These are phyloP conservation scores for Heliconius eleuchia DNA, from an alignment of 1,140 invertebrate genomes.

Conservation along the genomic window DNA sequence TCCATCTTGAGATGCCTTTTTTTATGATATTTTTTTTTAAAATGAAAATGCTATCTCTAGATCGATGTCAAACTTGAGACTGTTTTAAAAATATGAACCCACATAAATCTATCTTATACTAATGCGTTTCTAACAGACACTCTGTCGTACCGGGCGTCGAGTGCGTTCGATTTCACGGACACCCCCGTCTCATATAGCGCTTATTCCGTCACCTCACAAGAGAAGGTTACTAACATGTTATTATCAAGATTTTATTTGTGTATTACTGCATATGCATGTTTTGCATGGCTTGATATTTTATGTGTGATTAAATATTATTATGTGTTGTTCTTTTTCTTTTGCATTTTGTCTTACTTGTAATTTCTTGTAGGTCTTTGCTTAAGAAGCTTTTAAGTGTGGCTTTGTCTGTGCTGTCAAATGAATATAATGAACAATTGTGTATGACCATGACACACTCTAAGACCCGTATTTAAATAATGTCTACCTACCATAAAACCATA, in stretches of 20 bases:
- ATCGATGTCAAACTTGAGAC: too few species aligned
- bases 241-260: background rate
- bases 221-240: slow-evolving; percentile 73
- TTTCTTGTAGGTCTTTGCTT: background rate
- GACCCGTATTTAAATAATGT: too few species aligned
- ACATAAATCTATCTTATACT: background rate
- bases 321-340: background rate
- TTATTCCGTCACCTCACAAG: slow-evolving; percentile 73
- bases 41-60: too few species aligned
- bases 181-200: slow-evolving; percentile 73
- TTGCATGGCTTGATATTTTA: slow-evolving; percentile 5
- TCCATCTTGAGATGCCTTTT: too few species aligned
- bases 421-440: too few species aligned
- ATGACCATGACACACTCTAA: too few species aligned
- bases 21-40: too few species aligned
- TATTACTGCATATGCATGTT: background rate
- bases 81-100: too few species aligned
- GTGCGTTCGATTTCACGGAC: slow-evolving; percentile 77
- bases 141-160: slow-evolving; percentile 71
- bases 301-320: background rate
- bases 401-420: too few species aligned
- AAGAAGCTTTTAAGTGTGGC: too few species aligned
- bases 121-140: slow-evolving; percentile 46
- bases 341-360: background rate
- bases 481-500: too few species aligned